Base-by-base conservation (phyloP, 2,113 vertebrate species). In the Ochotona curzoniae region DNA sequence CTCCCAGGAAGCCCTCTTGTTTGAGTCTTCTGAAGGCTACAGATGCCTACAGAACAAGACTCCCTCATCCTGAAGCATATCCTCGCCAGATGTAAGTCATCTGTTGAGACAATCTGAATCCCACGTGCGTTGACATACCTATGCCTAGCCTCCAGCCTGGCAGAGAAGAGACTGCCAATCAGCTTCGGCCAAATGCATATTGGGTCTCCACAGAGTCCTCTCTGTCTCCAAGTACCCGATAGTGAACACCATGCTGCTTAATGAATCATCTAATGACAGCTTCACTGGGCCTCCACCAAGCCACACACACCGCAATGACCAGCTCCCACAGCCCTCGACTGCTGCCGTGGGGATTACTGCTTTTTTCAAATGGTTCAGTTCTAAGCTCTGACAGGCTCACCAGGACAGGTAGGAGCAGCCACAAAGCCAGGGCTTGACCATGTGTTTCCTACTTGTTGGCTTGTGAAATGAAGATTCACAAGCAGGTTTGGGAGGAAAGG, bases 351-450 rank as follows among this genome's bases (percentile, higher is more conserved):
- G 75, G 61, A 91, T 88, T 88, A 51, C 11, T 70, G 85, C 71
- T 79, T 86, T 89, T 92, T 86, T 85, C 60, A 91, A 96, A 96
- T 91, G 75, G 76, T 73, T 93, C 38, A 60, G 79, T 95, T 96
- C 91, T 84, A 88, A 92, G 75, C 70, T 73, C 75, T 94, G 94
- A 94, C 66, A 64, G 81, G 81, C 51, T 91, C 80, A 67, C 23
- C 64, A 93, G 69, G 95, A 90, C 67, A 66, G 61, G 54, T 17
- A 8, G 78, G 78, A 57, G 63, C 66, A 80, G 70, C 49, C 35
- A 78, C 54, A 91, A 66, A 93, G 49, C 49, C 20, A 66, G 38
- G 47, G 51, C 49, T 47, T n/a, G 86, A 30, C 66, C 80, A 63
- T 92, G 92, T 96, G 74, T 74, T 70, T 83, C 74, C 64, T 84